phyloP scores from a whole-genome alignment of 1,140 invertebrate genomes.

The Phocides pigmalion region DNA sequence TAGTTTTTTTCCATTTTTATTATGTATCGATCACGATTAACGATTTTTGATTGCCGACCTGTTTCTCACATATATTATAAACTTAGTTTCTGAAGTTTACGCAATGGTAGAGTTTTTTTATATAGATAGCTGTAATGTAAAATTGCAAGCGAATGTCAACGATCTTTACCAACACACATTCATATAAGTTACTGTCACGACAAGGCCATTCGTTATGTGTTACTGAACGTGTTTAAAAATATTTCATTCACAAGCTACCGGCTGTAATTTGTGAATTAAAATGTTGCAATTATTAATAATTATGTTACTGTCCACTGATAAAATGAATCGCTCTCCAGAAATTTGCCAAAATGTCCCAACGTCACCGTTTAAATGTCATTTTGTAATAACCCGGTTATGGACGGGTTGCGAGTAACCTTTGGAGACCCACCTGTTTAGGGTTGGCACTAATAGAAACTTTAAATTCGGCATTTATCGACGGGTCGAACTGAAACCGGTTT shows the following conservation, averaged over 20 bases:
- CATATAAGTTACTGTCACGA: not conserved
- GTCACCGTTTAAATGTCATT: slow-evolving; percentile 29
- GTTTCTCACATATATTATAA: no score
- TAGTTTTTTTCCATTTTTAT: no score
- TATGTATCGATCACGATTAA: no score
- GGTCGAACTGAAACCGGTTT: no score
- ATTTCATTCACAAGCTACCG: slow-evolving; percentile 21
- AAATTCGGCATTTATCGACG: no score
- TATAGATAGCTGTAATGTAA: no score
- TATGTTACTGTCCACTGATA: slow-evolving; percentile 16
- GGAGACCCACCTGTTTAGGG: not conserved
- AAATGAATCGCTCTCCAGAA: slow-evolving; percentile 26
- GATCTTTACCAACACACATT: no score
- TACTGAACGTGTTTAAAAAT: not conserved
- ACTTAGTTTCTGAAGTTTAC: no score
- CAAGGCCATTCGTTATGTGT: slow-evolving; percentile 8
- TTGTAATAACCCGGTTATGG: slow-evolving; percentile 4
- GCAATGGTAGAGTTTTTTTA: no score
- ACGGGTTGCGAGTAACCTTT: slow-evolving; percentile 1
- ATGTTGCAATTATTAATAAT: slow-evolving; percentile 14
- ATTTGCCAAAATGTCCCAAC: slow-evolving; percentile 21
- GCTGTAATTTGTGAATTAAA: slow-evolving; percentile 25
- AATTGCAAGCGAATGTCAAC: no score
- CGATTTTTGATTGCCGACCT: no score
- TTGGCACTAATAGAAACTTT: not conserved